phyloP scores from a whole-genome alignment of 2,888 invertebrate genomes.

The Drosophila testacea region DNA sequence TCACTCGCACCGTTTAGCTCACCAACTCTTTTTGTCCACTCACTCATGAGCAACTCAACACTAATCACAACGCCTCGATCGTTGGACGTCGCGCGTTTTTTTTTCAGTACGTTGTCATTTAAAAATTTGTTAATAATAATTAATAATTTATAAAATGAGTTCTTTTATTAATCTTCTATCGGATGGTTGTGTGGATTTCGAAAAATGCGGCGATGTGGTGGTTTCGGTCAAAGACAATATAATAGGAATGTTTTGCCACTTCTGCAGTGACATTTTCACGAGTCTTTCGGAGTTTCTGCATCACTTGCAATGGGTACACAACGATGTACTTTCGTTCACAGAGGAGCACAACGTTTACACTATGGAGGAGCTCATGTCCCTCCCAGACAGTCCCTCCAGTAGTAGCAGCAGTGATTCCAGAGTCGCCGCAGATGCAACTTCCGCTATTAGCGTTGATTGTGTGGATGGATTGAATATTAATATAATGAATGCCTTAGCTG shows the following conservation, averaged over 20 bases:
- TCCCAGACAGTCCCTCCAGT: neutral
- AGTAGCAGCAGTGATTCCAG: conserved; percentile 24
- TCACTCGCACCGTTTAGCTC: too few species aligned
- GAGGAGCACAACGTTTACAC: conserved; percentile 56
- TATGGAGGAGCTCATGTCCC: conserved; percentile 64
- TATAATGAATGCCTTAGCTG: conserved; percentile 13
- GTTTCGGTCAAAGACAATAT: conserved; percentile 56
- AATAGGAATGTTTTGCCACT: conserved; percentile 63
- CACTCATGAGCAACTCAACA: too few species aligned
- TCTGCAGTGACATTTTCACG: conserved; percentile 56
- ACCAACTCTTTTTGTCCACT: too few species aligned
- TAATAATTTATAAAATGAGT: conserved; percentile 42
- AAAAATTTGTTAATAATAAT: neutral
- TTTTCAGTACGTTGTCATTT: conserved; percentile 11
- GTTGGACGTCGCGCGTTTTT: conserved; percentile 30
- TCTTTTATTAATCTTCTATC: conserved; percentile 25
- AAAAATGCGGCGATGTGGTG: conserved; percentile 76
- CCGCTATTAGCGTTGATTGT: neutral
- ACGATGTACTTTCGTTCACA: conserved; percentile 54
- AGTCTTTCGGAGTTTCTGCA: conserved; percentile 58
- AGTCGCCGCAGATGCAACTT: conserved; percentile 1
- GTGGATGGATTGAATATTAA: neutral
- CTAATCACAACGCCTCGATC: neutral
- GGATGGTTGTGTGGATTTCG: conserved; percentile 44
- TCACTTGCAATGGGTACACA: conserved; percentile 62